Evolutionary conservation across 2,888 invertebrate species (phyloP).

Genomic region (Thumatha senex): DNA sequence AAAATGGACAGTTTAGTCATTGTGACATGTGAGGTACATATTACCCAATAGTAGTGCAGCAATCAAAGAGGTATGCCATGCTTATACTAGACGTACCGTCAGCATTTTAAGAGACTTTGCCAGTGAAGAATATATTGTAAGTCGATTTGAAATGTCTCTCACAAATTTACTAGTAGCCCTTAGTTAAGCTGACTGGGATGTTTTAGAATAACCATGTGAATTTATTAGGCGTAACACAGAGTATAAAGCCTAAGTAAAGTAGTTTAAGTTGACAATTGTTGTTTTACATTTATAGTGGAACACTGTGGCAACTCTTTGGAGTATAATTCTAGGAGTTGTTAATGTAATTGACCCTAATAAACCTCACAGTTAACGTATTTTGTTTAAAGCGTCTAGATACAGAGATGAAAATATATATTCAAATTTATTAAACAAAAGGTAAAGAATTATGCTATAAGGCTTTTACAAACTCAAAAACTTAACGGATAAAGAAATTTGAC

Average conservation of each 20-base stretch:
- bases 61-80: constrained; percentile 34
- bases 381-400: constrained; percentile 11
- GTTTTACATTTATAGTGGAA: constrained; percentile 38
- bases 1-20: constrained; percentile 21
- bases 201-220: constrained; percentile 3
- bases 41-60: constrained; percentile 26
- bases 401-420: too few relatives aligned
- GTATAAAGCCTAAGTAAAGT: constrained; percentile 29
- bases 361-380: constrained; percentile 22
- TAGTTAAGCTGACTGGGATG: background rate
- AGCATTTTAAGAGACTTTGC: constrained; percentile 12
- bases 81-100: constrained; percentile 30
- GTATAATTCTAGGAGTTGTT: constrained; percentile 34
- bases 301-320: constrained; percentile 40
- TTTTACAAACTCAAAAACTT: too few relatives aligned
- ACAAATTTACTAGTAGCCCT: too few relatives aligned
- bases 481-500: too few relatives aligned
- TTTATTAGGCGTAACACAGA: constrained; percentile 28
- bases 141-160: background rate
- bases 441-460: too few relatives aligned
- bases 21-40: constrained; percentile 22
- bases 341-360: constrained; percentile 36
- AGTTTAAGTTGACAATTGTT: constrained; percentile 43
- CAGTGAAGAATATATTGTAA: too few relatives aligned
- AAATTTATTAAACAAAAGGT: too few relatives aligned